Percentiles rank a stretch among this genome's conserved stretches.
Conservation (phyloP, 2,888 invertebrate genomes). For the Tachystola acroxantha region DNA sequence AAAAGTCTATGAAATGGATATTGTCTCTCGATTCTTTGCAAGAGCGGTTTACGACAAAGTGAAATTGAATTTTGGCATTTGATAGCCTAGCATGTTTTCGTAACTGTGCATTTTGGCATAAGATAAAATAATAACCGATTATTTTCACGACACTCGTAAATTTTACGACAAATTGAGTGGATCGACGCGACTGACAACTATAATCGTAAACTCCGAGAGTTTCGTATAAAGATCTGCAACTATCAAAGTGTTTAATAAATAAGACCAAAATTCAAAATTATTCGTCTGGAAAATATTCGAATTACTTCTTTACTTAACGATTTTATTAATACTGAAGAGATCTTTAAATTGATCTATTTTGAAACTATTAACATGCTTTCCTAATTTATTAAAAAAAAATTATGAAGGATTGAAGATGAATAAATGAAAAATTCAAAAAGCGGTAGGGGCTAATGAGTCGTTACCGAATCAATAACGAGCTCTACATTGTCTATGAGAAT, state of each 20-base stretch:
- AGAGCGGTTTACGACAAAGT: not conserved
- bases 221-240: not conserved
- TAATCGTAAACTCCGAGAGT: conserved; percentile 29
- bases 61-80: not conserved
- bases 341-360: too few species aligned
- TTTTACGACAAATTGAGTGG: conserved; percentile 30
- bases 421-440: too few species aligned
- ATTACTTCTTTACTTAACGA: too few species aligned
- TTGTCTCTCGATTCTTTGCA: not conserved
- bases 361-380: too few species aligned
- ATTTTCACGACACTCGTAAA: conserved; percentile 34
- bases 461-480: too few species aligned
- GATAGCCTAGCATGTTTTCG: not conserved
- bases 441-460: too few species aligned
- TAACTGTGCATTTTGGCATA: conserved; percentile 4
- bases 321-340: too few species aligned
- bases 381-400: too few species aligned
- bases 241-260: too few species aligned
- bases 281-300: too few species aligned
- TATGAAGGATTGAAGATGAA: too few species aligned
- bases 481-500: too few species aligned
- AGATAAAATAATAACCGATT: conserved; percentile 19
- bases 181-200: conserved; percentile 33
- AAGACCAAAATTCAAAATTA: not conserved
- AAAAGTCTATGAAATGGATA: not conserved